phyloP scores from a whole-genome alignment of 1,140 invertebrate species.

The Papilio helenus region DNA sequence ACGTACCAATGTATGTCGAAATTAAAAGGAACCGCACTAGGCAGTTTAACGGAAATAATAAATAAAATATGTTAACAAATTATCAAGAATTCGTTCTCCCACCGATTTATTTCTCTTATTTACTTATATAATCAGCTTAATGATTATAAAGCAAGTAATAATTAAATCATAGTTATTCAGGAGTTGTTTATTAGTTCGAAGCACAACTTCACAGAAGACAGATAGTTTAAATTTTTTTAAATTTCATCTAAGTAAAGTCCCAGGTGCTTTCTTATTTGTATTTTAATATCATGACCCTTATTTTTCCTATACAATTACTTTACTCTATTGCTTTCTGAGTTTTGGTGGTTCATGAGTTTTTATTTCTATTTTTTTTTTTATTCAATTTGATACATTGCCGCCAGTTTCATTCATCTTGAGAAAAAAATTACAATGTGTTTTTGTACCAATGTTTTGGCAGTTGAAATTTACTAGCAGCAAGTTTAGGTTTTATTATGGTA shows the following conservation, averaged over 20 bases:
- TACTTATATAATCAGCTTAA: not conserved
- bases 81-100: not conserved
- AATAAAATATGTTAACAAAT: constrained; percentile 15
- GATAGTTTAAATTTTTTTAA: too few relatives aligned
- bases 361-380: too few relatives aligned
- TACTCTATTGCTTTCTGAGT: not conserved
- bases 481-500: too few relatives aligned
- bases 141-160: not conserved
- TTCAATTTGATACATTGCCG: too few relatives aligned
- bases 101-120: not conserved
- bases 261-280: too few relatives aligned
- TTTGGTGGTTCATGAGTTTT: too few relatives aligned
- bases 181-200: not conserved
- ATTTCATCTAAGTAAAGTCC: too few relatives aligned
- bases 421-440: not conserved
- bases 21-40: constrained; percentile 64
- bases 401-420: not conserved
- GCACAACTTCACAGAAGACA: not conserved
- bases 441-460: not conserved
- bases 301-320: not conserved
- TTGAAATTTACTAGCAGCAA: not conserved
- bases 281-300: too few relatives aligned
- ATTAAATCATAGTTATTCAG: not conserved
- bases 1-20: constrained; percentile 67
- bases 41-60: constrained; percentile 30